These are phyloP conservation scores for Diabrotica undecimpunctata DNA, from an alignment of 1,140 invertebrate species.

Conservation along the genomic window DNA sequence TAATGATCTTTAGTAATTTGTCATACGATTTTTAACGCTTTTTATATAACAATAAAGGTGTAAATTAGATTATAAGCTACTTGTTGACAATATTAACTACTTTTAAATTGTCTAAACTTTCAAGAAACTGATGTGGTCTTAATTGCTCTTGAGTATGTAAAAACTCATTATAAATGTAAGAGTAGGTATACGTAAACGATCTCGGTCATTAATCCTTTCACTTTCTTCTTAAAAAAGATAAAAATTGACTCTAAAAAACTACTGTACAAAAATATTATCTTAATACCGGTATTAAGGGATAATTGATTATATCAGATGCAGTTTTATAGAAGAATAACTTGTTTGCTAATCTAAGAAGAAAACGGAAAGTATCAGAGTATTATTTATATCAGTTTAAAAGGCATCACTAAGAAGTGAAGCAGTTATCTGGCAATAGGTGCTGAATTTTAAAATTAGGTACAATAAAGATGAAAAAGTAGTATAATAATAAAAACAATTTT, in stretches of 20 bases:
- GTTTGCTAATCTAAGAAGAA: no score
- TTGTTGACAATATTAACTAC: background rate
- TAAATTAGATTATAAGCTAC: background rate
- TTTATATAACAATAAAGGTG: background rate
- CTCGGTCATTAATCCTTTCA: background rate
- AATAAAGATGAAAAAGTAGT: no score
- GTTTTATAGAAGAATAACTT: no score
- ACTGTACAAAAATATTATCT: background rate
- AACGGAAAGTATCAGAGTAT: no score
- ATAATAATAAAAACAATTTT: no score
- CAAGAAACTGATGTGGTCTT: background rate
- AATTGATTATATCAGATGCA: background rate
- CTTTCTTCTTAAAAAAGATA: background rate
- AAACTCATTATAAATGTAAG: background rate
- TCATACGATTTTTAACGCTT: slow-evolving; percentile 1
- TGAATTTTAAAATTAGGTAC: no score
- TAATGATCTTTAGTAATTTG: background rate
- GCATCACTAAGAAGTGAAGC: no score
- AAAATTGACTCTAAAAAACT: no score
- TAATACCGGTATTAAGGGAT: background rate
- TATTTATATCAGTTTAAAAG: no score
- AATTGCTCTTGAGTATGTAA: background rate
- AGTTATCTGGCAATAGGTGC: no score
- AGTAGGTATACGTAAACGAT: background rate
- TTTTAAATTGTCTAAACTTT: background rate